Evolutionary conservation across 2,797 vertebrate species (phyloP), one percentile per base, ranked within the genome.

Genomic region (Sebastes diaconus): DNA sequence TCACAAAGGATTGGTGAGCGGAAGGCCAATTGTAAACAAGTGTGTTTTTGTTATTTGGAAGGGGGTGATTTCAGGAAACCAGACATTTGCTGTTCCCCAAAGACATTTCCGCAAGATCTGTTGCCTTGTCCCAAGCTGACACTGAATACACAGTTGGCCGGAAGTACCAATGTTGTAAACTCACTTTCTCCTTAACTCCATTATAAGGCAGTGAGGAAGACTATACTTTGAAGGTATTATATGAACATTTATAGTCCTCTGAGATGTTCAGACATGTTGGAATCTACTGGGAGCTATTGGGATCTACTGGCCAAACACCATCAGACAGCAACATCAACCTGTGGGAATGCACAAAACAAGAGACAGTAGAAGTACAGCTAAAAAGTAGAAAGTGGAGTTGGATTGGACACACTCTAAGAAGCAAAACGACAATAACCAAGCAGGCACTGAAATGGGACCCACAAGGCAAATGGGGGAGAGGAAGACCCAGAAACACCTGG

Each of bases 1-100:
- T 39, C 87, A 77, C 75, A 46, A 58, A 78, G 80, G 83, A 85
- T 83, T 85, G 81, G 36, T 27, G 46, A 75, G 82, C 22, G 13
- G 79, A 80, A 71, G 65, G 50, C 79, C 63, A 77, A 36, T 63
- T 87, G 73, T 79, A 79, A 87, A 79, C 86, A 82, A 75, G 75
- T 16, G 30, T 70, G 69, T 84, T 72, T 83, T 22, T 77, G 81
- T 73, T 82, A 1, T 1, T 42, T 16, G 14, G 20, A 69, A 69
- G 29, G 64, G 60, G 80, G 60, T 55, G 74, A 81, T 83, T 89
- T 84, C 69, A 18, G 59, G 77, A 79, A 83, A 69, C 39, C 64
- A 36, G 39, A 83, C 64, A 76, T 75, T 79, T 32, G 27, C 73
- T 75, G 20, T 82, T 88, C 73, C 36, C 34, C 18, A 1, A 3